Conservation (phyloP, 2,797 vertebrate genomes). For the Siniperca obscura region DNA sequence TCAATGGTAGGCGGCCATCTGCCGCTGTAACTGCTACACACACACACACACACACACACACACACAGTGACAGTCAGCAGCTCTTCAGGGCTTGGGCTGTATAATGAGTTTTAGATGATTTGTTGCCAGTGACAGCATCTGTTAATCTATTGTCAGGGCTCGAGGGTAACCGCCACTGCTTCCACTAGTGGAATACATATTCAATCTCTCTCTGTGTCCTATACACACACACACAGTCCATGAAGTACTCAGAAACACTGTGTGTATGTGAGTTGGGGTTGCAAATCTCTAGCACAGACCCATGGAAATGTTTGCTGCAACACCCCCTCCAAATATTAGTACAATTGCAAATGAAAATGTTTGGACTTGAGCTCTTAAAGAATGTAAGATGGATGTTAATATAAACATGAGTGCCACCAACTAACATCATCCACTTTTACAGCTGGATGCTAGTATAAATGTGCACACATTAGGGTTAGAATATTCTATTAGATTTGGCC, state of each 20-base stretch:
- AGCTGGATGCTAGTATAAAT: background rate
- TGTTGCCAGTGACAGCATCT: slow-evolving; percentile 37
- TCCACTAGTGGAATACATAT: slow-evolving; percentile 10
- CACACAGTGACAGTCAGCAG: slow-evolving; percentile 2
- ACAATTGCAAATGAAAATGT: slow-evolving; percentile 27
- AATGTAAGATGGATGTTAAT: slow-evolving; percentile 8
- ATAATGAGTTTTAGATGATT: slow-evolving; percentile 47
- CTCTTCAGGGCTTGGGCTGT: slow-evolving; percentile 17
- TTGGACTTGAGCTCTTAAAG: background rate
- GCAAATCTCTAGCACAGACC: slow-evolving; percentile 23
- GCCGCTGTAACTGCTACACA: background rate
- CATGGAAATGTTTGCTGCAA: slow-evolving; percentile 37
- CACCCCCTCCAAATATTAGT: slow-evolving; percentile 63
- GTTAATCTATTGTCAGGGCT: slow-evolving; percentile 29
- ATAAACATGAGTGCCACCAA: background rate
- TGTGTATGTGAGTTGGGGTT: background rate
- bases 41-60: background rate
- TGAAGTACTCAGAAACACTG: background rate
- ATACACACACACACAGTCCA: background rate
- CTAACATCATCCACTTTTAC: background rate
- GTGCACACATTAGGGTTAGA: background rate
- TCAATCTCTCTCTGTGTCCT: background rate
- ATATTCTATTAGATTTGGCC: background rate
- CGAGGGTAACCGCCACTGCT: slow-evolving; percentile 25
- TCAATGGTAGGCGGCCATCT: no score